Conservation (phyloP, 2,888 invertebrate species). For the Chironomus tentans region DNA sequence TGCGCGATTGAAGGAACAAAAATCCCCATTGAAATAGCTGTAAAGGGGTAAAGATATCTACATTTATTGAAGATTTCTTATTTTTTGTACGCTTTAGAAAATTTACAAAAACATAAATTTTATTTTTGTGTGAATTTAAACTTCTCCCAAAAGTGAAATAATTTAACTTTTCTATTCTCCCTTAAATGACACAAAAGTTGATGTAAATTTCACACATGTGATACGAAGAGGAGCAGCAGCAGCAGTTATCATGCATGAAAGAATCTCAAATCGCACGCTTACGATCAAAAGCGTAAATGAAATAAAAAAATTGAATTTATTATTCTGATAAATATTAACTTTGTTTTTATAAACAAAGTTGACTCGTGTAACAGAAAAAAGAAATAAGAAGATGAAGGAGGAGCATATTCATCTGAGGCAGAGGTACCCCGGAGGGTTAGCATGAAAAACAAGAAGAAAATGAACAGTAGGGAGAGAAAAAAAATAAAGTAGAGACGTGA, state of each 20-base stretch:
- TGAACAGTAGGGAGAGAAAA: no score
- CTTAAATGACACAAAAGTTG: not conserved
- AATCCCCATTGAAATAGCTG: no score
- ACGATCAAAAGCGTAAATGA: constrained; percentile 10
- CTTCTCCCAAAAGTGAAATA: not conserved
- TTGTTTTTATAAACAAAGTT: constrained; percentile 3
- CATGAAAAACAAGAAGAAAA: not conserved
- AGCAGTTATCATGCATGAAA: not conserved
- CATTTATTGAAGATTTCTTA: not conserved
- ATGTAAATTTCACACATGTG: not conserved
- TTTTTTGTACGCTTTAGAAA: not conserved
- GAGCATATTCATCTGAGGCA: not conserved
- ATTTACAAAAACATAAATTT: not conserved
- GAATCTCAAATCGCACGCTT: not conserved
- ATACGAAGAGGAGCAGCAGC: not conserved
- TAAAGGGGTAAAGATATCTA: no score
- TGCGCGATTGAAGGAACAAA: no score
- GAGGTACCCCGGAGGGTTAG: not conserved
- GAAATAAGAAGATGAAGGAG: no score
- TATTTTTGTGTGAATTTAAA: constrained; percentile 1
- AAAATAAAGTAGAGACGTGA: not conserved
- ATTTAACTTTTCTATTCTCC: not conserved
- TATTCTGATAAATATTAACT: constrained; percentile 14
- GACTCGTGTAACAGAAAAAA: no score
- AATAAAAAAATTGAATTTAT: constrained; percentile 16